Conservation (phyloP, 1,140 invertebrate genomes). For the Liolophura sinensis region DNA sequence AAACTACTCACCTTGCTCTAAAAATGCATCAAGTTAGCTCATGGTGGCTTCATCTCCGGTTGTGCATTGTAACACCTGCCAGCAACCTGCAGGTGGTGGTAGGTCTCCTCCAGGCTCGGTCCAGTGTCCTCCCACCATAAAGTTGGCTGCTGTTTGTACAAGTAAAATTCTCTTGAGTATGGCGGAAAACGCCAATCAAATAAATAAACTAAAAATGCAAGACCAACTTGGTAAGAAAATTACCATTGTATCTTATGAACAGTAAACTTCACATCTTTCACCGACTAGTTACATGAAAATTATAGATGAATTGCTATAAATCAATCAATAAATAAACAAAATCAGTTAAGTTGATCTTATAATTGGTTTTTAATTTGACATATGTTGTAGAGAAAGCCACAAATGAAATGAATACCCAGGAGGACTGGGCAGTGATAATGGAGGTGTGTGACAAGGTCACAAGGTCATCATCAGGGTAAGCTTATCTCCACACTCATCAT, state of each 20-base stretch:
- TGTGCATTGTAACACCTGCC: too few species aligned
- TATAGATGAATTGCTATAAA: too few species aligned
- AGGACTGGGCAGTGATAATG: slow-evolving; percentile 92
- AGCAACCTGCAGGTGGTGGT: too few species aligned
- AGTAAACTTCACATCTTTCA: too few species aligned
- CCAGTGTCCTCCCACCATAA: neutral
- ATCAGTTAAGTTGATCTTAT: neutral
- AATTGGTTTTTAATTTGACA: slow-evolving; percentile 6
- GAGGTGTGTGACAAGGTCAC: slow-evolving; percentile 93
- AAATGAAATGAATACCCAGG: slow-evolving; percentile 87
- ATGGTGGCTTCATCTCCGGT: too few species aligned
- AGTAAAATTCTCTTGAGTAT: neutral
- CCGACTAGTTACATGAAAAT: too few species aligned
- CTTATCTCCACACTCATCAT: too few species aligned
- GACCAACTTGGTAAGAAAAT: neutral
- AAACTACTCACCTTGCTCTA: too few species aligned
- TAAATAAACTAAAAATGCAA: neutral
- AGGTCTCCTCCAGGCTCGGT: too few species aligned
- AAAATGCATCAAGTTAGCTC: too few species aligned
- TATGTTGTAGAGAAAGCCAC: slow-evolving; percentile 83
- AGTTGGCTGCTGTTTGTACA: neutral
- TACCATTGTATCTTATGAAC: too few species aligned
- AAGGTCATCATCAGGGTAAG: slow-evolving; percentile 65
- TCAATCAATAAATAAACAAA: neutral
- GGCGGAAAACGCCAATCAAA: neutral